Evolutionary conservation across 2,888 invertebrate genomes (phyloP).

Genomic region (Lithophane semibrunnea): DNA sequence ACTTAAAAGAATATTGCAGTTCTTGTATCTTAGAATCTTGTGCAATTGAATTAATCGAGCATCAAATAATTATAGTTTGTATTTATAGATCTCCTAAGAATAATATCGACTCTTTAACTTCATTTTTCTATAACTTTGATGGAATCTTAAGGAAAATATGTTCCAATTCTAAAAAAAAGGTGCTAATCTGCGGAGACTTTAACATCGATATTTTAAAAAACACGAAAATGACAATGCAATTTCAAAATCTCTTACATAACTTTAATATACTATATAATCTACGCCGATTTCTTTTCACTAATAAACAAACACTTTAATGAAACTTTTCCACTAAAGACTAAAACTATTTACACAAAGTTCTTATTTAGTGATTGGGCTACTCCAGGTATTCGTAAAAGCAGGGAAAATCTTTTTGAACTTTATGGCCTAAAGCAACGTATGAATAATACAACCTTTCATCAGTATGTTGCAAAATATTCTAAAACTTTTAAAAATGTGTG

Average conservation of each 20-base stretch:
- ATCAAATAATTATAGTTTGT: conserved; percentile 1
- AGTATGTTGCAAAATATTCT: too few relatives aligned
- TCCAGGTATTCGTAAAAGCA: too few relatives aligned
- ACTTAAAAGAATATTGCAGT: background rate
- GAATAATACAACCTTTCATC: too few relatives aligned
- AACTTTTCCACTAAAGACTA: too few relatives aligned
- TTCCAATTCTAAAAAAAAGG: background rate
- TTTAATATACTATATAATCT: too few relatives aligned
- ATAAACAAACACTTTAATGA: too few relatives aligned
- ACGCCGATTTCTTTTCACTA: too few relatives aligned
- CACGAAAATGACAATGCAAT: conserved; percentile 2
- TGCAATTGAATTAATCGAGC: conserved; percentile 1
- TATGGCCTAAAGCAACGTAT: too few relatives aligned
- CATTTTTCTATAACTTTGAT: conserved; percentile 2
- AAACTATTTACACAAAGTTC: too few relatives aligned
- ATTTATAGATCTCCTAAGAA: conserved; percentile 6
- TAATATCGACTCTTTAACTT: background rate
- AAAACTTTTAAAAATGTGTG: too few relatives aligned
- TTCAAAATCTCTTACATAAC: background rate
- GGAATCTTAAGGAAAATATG: conserved; percentile 2
- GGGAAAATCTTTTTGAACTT: too few relatives aligned
- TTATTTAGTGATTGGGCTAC: too few relatives aligned
- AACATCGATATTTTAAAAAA: background rate
- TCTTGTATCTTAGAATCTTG: conserved; percentile 3
- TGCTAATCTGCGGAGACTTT: background rate